phyloP scores from a whole-genome alignment of 2,113 vertebrate species.

The Athene noctua region DNA sequence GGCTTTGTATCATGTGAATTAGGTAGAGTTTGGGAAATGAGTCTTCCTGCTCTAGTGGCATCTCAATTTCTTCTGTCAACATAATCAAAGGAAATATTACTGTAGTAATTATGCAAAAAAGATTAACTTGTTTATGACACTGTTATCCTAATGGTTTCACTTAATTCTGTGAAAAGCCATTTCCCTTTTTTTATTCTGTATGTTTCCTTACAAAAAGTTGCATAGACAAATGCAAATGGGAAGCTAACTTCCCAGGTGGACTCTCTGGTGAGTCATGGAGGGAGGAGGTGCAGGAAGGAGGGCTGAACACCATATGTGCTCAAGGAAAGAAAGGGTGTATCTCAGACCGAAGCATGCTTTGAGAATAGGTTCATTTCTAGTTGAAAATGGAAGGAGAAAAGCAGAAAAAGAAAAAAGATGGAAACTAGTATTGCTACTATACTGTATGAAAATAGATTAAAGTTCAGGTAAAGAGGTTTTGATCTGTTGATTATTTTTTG shows the following conservation, averaged over 20 bases:
- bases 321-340: fast-evolving
- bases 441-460: background rate
- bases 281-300: background rate
- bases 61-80: background rate
- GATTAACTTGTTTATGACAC: background rate
- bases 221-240: background rate
- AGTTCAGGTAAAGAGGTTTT: background rate
- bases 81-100: background rate
- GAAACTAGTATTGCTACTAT: background rate
- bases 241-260: fast-evolving
- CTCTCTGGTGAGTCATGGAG: background rate
- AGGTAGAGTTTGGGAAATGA: background rate
- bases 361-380: background rate
- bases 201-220: background rate
- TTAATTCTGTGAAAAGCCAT: background rate
- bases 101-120: background rate
- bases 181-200: background rate
- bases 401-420: background rate
- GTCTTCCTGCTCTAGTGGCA: background rate
- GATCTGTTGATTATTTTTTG: background rate
- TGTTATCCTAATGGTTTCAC: background rate
- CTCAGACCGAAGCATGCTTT: background rate
- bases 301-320: fast-evolving
- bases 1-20: background rate
- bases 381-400: background rate